Evolutionary conservation across 2,113 vertebrate species (phyloP).

Genomic region (Rhizomys pruinosus): DNA sequence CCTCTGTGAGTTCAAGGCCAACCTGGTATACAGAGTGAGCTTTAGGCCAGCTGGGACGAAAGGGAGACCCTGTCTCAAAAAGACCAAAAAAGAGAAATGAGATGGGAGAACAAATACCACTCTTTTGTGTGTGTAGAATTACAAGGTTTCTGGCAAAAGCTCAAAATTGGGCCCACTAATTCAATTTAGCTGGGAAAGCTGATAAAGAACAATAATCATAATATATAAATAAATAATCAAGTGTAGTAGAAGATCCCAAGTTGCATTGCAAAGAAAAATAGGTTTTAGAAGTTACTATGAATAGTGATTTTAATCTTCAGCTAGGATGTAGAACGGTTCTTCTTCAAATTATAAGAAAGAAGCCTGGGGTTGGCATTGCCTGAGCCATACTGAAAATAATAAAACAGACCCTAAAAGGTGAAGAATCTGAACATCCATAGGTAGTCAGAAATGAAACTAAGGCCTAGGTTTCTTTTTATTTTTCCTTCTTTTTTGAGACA

Average conservation of each 20-base stretch:
- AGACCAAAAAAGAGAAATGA: too few relatives aligned
- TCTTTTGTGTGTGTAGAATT: neutral
- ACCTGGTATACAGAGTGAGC: too few relatives aligned
- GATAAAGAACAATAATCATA: neutral
- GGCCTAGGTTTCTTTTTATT: neutral
- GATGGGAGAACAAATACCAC: neutral
- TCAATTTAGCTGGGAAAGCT: conserved; percentile 16
- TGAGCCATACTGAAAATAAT: conserved; percentile 46
- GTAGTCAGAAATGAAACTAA: conserved; percentile 10
- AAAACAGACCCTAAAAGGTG: conserved; percentile 38
- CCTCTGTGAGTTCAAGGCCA: too few relatives aligned
- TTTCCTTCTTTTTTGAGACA: too few relatives aligned
- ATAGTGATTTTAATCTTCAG: conserved; percentile 8
- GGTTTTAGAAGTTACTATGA: neutral
- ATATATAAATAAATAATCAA: neutral
- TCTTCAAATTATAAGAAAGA: conserved; percentile 41
- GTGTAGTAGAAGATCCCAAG: conserved; percentile 27
- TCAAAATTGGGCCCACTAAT: neutral
- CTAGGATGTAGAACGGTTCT: neutral
- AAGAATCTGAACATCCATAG: conserved; percentile 25
- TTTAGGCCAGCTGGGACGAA: too few relatives aligned
- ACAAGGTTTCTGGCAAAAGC: conserved; percentile 15
- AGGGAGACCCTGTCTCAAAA: too few relatives aligned
- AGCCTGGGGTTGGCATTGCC: conserved; percentile 22
- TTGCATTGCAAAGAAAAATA: conserved; percentile 1